A percentile compares a stretch with the other conserved stretches of the same genome.
These are phyloP conservation scores for Norana najaformis DNA, from an alignment of 2,888 invertebrate species.

Conservation along the genomic window DNA sequence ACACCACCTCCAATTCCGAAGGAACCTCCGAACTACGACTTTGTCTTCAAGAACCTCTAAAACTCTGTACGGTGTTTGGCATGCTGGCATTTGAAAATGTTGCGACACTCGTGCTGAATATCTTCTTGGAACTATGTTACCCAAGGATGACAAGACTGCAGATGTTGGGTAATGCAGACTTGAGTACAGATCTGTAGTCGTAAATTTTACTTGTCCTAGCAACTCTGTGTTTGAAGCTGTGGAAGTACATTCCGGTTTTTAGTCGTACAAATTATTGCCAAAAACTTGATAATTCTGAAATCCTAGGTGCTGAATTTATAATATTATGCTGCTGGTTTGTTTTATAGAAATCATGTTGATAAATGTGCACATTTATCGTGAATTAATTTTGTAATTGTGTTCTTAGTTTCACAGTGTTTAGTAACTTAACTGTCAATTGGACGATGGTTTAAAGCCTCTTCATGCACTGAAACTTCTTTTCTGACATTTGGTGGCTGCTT, in stretches of 20 bases:
- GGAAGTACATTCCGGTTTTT: not conserved
- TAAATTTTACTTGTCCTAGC: not conserved
- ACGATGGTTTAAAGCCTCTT: not conserved
- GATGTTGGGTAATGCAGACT: not conserved
- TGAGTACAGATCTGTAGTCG: not conserved
- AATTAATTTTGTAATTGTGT: not conserved
- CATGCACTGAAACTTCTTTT: not conserved
- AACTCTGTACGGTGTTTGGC: not conserved
- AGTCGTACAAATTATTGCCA: not conserved
- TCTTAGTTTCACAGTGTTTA: not conserved
- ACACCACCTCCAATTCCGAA: slow-evolving; percentile 89
- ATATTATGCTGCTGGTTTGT: not conserved
- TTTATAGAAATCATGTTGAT: not conserved
- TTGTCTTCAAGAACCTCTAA: slow-evolving; percentile 50
- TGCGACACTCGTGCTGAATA: not conserved
- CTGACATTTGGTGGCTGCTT: not conserved
- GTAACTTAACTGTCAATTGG: not conserved
- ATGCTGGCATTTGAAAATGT: not conserved
- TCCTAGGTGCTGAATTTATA: not conserved
- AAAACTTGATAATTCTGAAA: not conserved
- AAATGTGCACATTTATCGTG: not conserved
- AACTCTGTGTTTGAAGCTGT: not conserved
- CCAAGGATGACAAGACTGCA: not conserved
- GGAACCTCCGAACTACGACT: slow-evolving; percentile 82
- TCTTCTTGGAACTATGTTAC: not conserved